Base-by-base conservation (phyloP, 1,140 invertebrate genomes). In the Adoxophyes honmai region DNA sequence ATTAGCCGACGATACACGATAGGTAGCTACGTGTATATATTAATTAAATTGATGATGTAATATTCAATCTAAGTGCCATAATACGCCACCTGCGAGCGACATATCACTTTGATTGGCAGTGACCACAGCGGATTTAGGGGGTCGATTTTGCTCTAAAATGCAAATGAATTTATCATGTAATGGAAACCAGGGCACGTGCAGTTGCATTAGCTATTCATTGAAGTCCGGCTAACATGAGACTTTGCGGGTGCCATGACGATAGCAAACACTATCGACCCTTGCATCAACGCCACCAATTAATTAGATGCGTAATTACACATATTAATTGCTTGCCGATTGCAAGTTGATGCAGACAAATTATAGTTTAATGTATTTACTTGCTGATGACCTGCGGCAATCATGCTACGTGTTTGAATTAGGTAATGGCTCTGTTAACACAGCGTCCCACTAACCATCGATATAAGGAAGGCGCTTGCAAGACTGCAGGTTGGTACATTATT, bases 121-220 rank as follows among this genome's bases (percentile, higher is more conserved):
- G 48, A 35, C 57, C 34, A 16, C 39, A 34, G 37, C 28, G 56
- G 56, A 53, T 54, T 52, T 59, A 33, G 36, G 51, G 59, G 42
- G 59, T 58, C 56, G 61, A 42, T 66, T 67, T 62, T 55, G 63
- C 60, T 64, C 60, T 64, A 68, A 73, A 70, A 76, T 76, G 68
- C 62, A 71, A 76, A 73, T 71, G 62, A 65, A 66, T 73, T 64
- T 66, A 76, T 66, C 70, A 65, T 66, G 62, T 72, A 70, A 71
- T 66, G 57, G 60, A 68, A 69, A 61, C 58, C 60, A 38, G 51
- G 38, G 52, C 64, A 66, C 68, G 64, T 65, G 55, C 59, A 57
- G 61, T 51, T 59, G 62, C 73, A 76, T 76, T 71, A 71, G 60
- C 68, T 68, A 76, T 76, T 71, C 74, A 72, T 72, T 66, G 68